Conservation (phyloP, 2,888 invertebrate genomes). For the Plebejus melissa region DNA sequence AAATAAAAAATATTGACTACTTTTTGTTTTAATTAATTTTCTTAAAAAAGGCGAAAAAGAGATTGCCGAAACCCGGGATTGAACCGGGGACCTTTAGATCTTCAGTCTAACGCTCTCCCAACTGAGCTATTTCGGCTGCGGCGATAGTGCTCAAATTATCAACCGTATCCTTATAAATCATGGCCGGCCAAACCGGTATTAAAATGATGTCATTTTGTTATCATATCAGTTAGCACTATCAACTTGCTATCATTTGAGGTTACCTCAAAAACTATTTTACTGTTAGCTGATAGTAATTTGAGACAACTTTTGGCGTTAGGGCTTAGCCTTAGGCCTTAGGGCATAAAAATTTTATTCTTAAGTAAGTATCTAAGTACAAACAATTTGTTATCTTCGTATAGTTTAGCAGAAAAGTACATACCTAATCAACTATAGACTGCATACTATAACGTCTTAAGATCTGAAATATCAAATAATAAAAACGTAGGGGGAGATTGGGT, state of each 20-base stretch:
- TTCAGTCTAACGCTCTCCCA: constrained; percentile 28
- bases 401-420: not conserved
- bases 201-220: not conserved
- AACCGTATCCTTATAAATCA: not conserved
- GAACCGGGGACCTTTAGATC: constrained; percentile 25
- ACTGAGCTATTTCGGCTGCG: constrained; percentile 24
- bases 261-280: not conserved
- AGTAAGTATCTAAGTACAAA: not conserved
- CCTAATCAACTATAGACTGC: not conserved
- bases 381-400: not conserved
- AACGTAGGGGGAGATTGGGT: not conserved
- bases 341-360: not conserved
- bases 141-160: not conserved
- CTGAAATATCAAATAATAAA: not conserved
- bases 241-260: not conserved
- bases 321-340: too few species aligned
- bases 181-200: not conserved
- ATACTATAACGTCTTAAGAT: not conserved
- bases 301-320: too few species aligned
- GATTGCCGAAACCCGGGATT: constrained; percentile 26
- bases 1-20: constrained; percentile 28
- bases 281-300: too few species aligned
- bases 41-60: not conserved
- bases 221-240: not conserved
- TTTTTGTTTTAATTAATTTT: constrained; percentile 31